A percentile compares a stretch with the other conserved stretches of the same genome.
These are phyloP conservation scores for Aptenodytes forsteri DNA, from an alignment of 2,113 vertebrate species.

Conservation along the genomic window DNA sequence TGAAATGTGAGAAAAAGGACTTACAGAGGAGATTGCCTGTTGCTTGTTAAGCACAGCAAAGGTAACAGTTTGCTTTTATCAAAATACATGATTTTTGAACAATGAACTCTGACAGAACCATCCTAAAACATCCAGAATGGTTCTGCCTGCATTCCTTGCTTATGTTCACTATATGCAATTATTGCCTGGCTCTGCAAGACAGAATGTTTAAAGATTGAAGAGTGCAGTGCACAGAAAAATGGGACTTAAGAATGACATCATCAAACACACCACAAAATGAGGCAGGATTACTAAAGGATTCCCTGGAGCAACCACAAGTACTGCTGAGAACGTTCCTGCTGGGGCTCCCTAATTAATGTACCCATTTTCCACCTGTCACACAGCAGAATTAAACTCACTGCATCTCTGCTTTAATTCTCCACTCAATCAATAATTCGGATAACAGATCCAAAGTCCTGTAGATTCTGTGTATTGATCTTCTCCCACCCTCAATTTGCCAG, in stretches of 20 bases:
- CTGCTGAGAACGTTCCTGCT: constrained; percentile 32
- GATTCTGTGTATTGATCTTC: constrained; percentile 64
- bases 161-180: background rate
- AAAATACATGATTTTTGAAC: constrained; percentile 16
- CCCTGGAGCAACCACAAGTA: constrained; percentile 47
- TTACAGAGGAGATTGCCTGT: background rate
- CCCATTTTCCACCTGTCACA: constrained; percentile 68
- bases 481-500: constrained; percentile 56
- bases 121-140: background rate
- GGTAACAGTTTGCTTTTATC: background rate
- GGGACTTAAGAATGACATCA: constrained; percentile 36
- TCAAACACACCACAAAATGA: constrained; percentile 18
- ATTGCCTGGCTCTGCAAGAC: background rate
- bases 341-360: constrained; percentile 63
- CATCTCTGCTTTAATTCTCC: constrained; percentile 62
- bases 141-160: background rate
- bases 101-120: background rate
- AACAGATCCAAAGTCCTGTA: constrained; percentile 58
- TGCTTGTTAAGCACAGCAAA: constrained; percentile 32
- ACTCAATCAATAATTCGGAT: constrained; percentile 61
- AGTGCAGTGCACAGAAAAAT: background rate
- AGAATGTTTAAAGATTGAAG: constrained; percentile 31
- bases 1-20: constrained; percentile 18
- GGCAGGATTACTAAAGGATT: constrained; percentile 59
- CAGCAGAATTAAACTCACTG: constrained; percentile 63